phyloP scores from a whole-genome alignment of 64 coral and sea anemone species.

The Montipora sp. region DNA sequence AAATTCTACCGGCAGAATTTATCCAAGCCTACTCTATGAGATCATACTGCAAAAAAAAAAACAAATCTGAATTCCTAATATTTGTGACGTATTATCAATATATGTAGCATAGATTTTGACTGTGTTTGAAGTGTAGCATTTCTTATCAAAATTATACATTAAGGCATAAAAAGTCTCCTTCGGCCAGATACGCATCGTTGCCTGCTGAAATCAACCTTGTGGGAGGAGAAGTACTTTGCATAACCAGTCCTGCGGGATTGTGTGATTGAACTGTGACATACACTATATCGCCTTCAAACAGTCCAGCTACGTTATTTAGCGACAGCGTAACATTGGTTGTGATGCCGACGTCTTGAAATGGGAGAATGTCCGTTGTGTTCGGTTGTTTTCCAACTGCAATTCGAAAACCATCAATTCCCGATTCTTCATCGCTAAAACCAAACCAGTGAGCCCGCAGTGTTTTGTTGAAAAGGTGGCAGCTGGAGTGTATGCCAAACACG shows the following conservation, averaged over 20 bases:
- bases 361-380: conserved; percentile 53
- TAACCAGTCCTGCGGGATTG: conserved; percentile 77
- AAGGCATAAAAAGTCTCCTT: conserved; percentile 87
- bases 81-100: too few species aligned
- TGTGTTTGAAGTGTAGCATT: not conserved
- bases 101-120: too few species aligned
- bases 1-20: too few species aligned
- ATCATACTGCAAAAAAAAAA: too few species aligned
- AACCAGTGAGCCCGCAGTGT: conserved; percentile 90
- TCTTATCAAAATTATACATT: conserved; percentile 32
- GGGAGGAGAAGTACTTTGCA: conserved; percentile 61
- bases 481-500: conserved; percentile 79
- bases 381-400: conserved; percentile 72
- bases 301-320: conserved; percentile 17
- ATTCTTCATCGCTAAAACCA: conserved; percentile 77
- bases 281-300: conserved; percentile 68
- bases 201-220: conserved; percentile 87
- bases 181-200: conserved; percentile 48
- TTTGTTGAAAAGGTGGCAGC: conserved; percentile 88
- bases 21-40: too few species aligned
- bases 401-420: conserved; percentile 72
- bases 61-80: too few species aligned
- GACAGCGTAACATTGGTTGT: conserved; percentile 55
- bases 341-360: conserved; percentile 68
- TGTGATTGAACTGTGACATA: conserved; percentile 74